Evolutionary conservation across 2,113 vertebrate species (phyloP).

Genomic region (Chinchilla lanigera): DNA sequence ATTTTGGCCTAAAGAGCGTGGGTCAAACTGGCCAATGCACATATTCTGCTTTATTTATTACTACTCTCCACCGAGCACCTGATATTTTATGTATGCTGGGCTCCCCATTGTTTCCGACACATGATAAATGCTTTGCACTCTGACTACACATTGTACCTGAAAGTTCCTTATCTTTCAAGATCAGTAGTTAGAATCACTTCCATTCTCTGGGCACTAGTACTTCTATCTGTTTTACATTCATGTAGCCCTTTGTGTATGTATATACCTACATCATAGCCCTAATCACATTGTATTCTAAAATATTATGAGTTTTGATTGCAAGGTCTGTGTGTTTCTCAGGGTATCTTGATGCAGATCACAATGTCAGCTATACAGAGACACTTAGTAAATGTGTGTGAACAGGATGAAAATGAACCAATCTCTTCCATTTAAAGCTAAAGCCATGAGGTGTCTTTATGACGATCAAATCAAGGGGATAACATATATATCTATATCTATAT

Average conservation of each 20-base stretch:
- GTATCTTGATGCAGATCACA: not conserved
- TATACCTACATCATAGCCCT: not conserved
- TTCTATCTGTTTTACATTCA: not conserved
- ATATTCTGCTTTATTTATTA: slow-evolving; percentile 15
- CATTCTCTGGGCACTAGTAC: not conserved
- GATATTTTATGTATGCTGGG: not conserved
- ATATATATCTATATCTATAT: not conserved
- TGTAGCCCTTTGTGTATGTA: not conserved
- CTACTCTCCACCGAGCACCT: not conserved
- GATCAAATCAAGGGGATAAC: not conserved
- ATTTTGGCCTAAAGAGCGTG: not conserved
- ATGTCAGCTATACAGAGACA: not conserved
- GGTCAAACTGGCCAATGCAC: not conserved
- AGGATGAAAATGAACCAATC: not conserved
- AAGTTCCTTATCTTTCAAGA: not conserved
- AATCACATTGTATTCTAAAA: not conserved
- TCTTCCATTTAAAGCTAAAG: not conserved
- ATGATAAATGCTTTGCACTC: not conserved
- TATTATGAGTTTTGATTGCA: not conserved
- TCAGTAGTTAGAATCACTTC: not conserved
- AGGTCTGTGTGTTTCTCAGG: not conserved
- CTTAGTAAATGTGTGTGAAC: not conserved
- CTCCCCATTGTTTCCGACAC: not conserved
- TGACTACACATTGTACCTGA: not conserved
- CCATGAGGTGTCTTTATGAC: not conserved